Evolutionary conservation across 1,140 invertebrate species (phyloP).

Genomic region (Neuroterus valhalla): DNA sequence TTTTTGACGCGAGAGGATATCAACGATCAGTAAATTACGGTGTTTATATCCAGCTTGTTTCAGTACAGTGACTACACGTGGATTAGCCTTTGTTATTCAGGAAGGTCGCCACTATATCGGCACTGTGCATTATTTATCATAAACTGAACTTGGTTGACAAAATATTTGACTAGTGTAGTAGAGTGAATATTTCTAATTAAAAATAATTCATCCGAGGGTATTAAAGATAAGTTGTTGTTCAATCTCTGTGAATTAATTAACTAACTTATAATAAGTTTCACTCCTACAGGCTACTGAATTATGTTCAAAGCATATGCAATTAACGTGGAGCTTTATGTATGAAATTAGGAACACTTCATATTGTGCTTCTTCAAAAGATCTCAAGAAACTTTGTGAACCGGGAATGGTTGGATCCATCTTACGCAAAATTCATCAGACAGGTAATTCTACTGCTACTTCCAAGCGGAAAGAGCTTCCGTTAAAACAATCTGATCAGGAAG

Average conservation of each 20-base stretch:
- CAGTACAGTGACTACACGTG: no score
- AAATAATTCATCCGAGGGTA: no score
- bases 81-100: no score
- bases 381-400: neutral
- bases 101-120: no score
- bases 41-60: no score
- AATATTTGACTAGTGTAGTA: no score
- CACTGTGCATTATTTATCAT: no score
- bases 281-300: neutral
- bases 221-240: no score
- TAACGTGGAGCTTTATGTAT: neutral
- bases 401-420: neutral
- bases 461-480: neutral
- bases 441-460: neutral
- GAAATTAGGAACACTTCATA: slow-evolving; percentile 1
- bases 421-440: slow-evolving; percentile 10
- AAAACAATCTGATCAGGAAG: neutral
- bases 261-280: neutral
- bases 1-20: no score
- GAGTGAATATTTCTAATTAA: no score
- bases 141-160: no score
- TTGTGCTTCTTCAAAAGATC: neutral
- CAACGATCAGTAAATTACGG: no score
- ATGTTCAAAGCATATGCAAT: neutral
- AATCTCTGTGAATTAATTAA: neutral